Base-by-base conservation (phyloP, 2,888 invertebrate genomes). In the Tribolium freemani region DNA sequence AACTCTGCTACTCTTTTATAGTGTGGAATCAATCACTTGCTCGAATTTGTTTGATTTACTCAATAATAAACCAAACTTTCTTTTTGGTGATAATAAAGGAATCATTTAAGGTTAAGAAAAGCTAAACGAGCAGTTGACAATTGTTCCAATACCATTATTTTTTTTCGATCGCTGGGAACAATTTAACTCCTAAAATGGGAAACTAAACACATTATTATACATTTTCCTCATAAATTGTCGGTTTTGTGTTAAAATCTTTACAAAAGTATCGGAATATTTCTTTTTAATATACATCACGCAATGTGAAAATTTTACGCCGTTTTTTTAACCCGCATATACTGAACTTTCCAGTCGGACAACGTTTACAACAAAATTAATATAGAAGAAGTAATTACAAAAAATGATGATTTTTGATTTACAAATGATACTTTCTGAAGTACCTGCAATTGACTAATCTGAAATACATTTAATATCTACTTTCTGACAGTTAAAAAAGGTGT, bases 211-310 rank as follows among this genome's bases (percentile, higher is more conserved):
- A 50, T 61, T 50, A 61, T 61, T 61, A 50, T 30, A 58, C 45
- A 61, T 11, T 45, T 30, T 21, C n/a, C n/a, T 6, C 16, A 38
- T 21, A 26, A 58, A 61, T 61, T 61, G 48, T 46, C 60, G 46
- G 60, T 61, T 61, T 26, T 48, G 21, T 48, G 60, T 48, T 61
- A 30, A 30, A 61, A 48, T 61, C 60, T 48, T 57, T 46, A 46
- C 44, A 44, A 10, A 48, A 30, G 13, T 45, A 10, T 46, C 46
- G 46, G 60, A 48, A 20, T 30, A 21, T 61, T 48, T 26, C 30
- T 48, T 61, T 48, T 16, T 16, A 16, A 2, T 16, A 16, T 16
- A 61, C 60, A 61, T 20, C 60, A 61, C 60, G 60, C 60, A 48
- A 61, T 48, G 11, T 45, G 16, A 61, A 61, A 48, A 48, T 61